Base-by-base conservation (phyloP, 92 coral and sea anemone genomes). In the Epizoanthus rinbou region DNA sequence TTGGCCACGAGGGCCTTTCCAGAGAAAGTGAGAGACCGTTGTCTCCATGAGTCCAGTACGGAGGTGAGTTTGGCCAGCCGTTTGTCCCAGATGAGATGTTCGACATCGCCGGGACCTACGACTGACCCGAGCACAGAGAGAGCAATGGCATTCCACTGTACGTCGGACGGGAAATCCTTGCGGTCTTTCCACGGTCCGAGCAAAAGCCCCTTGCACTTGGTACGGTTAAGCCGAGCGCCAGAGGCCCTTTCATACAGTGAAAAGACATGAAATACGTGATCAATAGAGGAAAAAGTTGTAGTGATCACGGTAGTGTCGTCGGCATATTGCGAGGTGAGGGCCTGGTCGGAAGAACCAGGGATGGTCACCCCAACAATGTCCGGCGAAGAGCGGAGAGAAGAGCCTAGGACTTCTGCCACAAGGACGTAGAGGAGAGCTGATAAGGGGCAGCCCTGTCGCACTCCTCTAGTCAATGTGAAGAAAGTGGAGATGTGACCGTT, bases 291-390 rank as follows among this genome's bases (percentile, higher is more conserved):
- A 10, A 16, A 47, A 3, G 47, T 21, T 3, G 75, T 11, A 4
- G 24, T 18, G 57, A 69, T 31, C n/a, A 68, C 31, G n/a, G 58
- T 10, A 0, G 93, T 89, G 24, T 89, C 90, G 18, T 86, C 93
- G 0, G 89, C 95, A 14, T 89, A 92, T 8, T 67, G 91, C 0
- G 89, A 84, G n/a, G 76, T 24, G 19, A 66, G 0, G 22, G 67
- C 21, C 22, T 18, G 37, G 17, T 41, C 73, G 10, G 39, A 41
- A 31, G 15, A 24, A 31, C 37, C 17, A 16, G 37, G 28, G 28
- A 21, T 21, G 28, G 16, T 18, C 80, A 25, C 39, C 22, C 80
- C 80, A 35, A 10, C 35, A 23, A 75, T 50, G 2, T 18, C 10
- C 5, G 39, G 28, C 33, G 71, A 65, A 28, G 71, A 4, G 6